A percentile compares a stretch with the other conserved stretches of the same genome.
These are phyloP conservation scores for Gymnobelideus leadbeateri DNA, from an alignment of 2,113 vertebrate species.

Conservation along the genomic window DNA sequence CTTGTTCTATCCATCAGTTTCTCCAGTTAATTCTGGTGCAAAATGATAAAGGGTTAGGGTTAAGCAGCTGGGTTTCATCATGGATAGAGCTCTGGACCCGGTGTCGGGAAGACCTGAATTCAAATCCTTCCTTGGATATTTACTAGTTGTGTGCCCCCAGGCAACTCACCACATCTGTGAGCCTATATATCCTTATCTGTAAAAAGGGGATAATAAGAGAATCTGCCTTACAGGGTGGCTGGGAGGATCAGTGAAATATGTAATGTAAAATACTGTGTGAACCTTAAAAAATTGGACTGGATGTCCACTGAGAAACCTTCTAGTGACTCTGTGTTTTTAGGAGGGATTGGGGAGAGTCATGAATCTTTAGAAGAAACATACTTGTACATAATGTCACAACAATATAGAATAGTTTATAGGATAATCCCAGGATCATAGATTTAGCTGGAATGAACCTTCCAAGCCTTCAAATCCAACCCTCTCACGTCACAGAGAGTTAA, in stretches of 20 bases:
- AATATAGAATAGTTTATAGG: not conserved
- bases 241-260: not conserved
- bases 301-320: not conserved
- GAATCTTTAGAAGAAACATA: not conserved
- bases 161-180: not conserved
- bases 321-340: not conserved
- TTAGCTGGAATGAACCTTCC: not conserved
- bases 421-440: not conserved
- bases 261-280: not conserved
- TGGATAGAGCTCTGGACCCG: not conserved
- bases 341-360: not conserved
- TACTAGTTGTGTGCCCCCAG: not conserved
- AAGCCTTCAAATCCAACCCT: not conserved
- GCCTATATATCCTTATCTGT: not conserved
- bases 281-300: not conserved
- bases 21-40: not conserved
- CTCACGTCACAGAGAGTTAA: not conserved
- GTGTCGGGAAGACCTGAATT: not conserved
- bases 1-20: not conserved
- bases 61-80: not conserved
- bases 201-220: not conserved
- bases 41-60: not conserved
- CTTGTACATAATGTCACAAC: not conserved
- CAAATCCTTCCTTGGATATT: not conserved
- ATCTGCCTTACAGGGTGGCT: not conserved